phyloP scores from a whole-genome alignment of 1,140 invertebrate species.

The Trichonephila inaurata region DNA sequence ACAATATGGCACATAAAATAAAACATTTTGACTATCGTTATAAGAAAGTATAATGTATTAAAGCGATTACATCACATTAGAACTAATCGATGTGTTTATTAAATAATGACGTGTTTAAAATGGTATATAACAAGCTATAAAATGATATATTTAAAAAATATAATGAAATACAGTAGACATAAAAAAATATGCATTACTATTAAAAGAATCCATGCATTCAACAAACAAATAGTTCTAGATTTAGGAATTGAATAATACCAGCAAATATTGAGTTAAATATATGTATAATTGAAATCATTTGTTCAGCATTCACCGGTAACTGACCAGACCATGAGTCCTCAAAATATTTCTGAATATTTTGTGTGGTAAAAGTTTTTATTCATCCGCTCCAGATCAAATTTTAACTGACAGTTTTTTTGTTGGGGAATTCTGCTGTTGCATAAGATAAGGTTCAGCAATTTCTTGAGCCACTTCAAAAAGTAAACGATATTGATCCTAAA shows the following conservation, averaged over 20 bases:
- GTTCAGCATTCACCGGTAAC: slow-evolving; percentile 8
- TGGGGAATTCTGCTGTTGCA: background rate
- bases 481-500: slow-evolving; percentile 69
- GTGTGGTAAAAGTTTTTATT: background rate
- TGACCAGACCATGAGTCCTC: background rate
- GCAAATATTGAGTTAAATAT: background rate
- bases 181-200: too few species aligned
- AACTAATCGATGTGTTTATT: too few species aligned
- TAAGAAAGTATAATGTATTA: too few species aligned
- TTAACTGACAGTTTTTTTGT: slow-evolving; percentile 61
- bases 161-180: background rate
- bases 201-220: too few species aligned
- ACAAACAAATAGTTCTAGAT: too few species aligned
- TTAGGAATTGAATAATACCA: background rate
- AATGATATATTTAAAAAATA: background rate
- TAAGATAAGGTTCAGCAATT: slow-evolving; percentile 41
- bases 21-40: too few species aligned
- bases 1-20: too few species aligned
- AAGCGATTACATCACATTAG: too few species aligned
- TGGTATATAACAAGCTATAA: background rate
- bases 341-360: background rate
- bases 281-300: background rate
- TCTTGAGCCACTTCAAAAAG: slow-evolving; percentile 70
- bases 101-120: background rate
- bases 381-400: background rate